Evolutionary conservation across 2,797 vertebrate species (phyloP), one percentile per base, ranked within the genome.

Genomic region (Eulemur mongoz): DNA sequence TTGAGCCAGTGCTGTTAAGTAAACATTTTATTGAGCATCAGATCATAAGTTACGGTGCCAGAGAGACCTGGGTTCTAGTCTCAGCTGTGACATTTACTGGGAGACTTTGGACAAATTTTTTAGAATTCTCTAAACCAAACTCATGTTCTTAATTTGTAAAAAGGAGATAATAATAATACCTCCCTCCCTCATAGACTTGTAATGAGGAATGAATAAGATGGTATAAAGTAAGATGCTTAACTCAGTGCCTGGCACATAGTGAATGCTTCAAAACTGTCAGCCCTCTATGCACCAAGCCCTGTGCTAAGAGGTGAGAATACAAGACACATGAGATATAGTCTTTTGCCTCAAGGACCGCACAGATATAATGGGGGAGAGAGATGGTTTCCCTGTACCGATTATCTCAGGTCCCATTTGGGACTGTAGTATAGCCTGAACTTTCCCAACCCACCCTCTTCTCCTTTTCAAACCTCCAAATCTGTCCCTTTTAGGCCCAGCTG

Each of bases 221-320:
- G n/a, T 27, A 32, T 5, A 13, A 48, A n/a, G 15, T 22, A 35
- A 76, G 43, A 76, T 22, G n/a, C 17, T 67, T 93, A 8, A 5
- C 30, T 8, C 7, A 13, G n/a, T 35, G 25, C n/a, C 18, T 38
- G 40, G 45, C 2, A 0, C n/a, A 27, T 10, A 1, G 25, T 1
- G 17, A 70, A 18, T n/a, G n/a, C 35, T 87, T 80, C 23, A 7
- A 18, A 50, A n/a, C 15, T 25, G 8, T 15, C 22, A 38, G 7
- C 23, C 17, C 67, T 70, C 65, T 27, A 25, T 1, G 10, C 4
- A 35, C 32, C n/a, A 48, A 45, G 32, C 22, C 35, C 63, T 76
- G 27, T 45, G 43, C 79, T n/a, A 52, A 54, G 35, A 54, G 27
- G 13, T 27, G 17, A 43, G 27, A n/a, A 63, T 30, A 57, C 32